These are phyloP conservation scores for Phengaris alcon DNA, from an alignment of 2,888 invertebrate genomes.

Conservation along the genomic window DNA sequence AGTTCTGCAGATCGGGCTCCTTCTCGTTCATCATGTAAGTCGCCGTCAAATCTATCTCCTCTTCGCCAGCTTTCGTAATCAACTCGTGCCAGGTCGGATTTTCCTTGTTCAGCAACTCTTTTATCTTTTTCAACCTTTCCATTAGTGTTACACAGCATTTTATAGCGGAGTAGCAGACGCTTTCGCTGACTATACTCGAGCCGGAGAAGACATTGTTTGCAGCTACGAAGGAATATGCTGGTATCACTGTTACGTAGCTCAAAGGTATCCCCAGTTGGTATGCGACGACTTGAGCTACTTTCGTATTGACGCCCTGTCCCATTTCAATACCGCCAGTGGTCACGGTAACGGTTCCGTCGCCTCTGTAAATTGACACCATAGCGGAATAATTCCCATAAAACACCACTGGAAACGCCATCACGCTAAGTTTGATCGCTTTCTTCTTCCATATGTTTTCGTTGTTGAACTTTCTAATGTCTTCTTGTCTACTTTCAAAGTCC, in stretches of 20 bases:
- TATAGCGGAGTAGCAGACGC: conserved; percentile 76
- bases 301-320: conserved; percentile 90
- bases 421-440: conserved; percentile 81
- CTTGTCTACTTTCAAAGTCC: conserved; percentile 75
- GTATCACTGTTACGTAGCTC: conserved; percentile 79
- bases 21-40: conserved; percentile 79
- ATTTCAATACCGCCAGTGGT: conserved; percentile 85
- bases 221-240: conserved; percentile 76
- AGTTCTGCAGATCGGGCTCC: conserved; percentile 70
- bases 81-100: conserved; percentile 80
- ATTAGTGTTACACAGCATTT: conserved; percentile 81
- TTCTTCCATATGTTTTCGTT: conserved; percentile 87
- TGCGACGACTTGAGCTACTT: conserved; percentile 87
- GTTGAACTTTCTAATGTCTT: conserved; percentile 79
- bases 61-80: conserved; percentile 72
- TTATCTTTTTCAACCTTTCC: conserved; percentile 78
- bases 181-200: conserved; percentile 83
- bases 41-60: conserved; percentile 80
- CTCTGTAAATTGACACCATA: conserved; percentile 82
- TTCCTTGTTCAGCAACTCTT: conserved; percentile 52
- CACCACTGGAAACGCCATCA: conserved; percentile 82
- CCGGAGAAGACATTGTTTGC: conserved; percentile 83
- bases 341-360: conserved; percentile 84
- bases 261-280: conserved; percentile 84
- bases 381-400: conserved; percentile 79